Base-by-base conservation (phyloP, 2,888 invertebrate species). In the Dicycla oo region DNA sequence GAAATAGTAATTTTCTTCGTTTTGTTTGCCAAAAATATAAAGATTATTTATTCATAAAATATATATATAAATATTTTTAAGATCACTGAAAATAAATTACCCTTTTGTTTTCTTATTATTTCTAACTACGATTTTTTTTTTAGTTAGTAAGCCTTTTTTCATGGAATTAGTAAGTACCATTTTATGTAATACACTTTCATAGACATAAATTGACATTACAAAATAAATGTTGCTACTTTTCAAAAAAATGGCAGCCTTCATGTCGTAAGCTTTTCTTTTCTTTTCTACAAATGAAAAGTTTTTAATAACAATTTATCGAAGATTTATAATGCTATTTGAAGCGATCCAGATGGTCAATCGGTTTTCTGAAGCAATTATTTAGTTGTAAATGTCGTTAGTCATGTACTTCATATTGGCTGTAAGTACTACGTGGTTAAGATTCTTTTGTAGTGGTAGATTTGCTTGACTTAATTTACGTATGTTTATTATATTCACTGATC, bases 181-280 rank as follows among this genome's bases (percentile, higher is more conserved):
- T 5, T 0, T 38, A 38, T 5, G 3, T 5, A n/a, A 2, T 4
- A 18, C 0, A 26, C 0, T 34, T 43, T 11, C 7, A 4, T 49
- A 68, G 84, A 86, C 68, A 70, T 69, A 57, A 47, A 86, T 76
- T 90, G 88, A 89, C 90, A 89, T 86, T 83, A 85, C 83, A 81
- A 81, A 85, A 86, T 82, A 81, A 92, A 92, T 93, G 93, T 93
- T 94, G 92, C 94, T 91, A 93, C 92, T 91, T 91, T 91, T 89
- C 75, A 81, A 89, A 93, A 93, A 95, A 95, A 96, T 96, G 95
- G 95, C 95, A 95, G 95, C 95, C 94, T 94, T 89, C 89, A 94
- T 94, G 94, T 95, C 95, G 95, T 95, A 95, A 95, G 95, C 95
- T 95, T 94, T 95, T 94, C 94, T 93, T 94, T 93, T 94, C 92